phyloP scores from a whole-genome alignment of 2,888 invertebrate genomes.

The Harpalus rufipes region DNA sequence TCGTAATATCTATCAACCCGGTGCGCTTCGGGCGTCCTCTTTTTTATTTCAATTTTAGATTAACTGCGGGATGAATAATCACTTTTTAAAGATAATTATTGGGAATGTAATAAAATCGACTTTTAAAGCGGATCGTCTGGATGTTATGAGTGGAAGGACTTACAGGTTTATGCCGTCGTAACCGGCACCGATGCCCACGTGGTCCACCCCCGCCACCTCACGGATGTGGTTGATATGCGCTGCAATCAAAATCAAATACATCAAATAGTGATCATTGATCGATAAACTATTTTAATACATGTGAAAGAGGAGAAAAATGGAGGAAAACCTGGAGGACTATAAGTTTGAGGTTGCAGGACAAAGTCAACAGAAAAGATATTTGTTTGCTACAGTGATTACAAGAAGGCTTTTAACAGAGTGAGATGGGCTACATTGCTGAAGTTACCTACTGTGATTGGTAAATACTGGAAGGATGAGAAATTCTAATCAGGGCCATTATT shows the following conservation, averaged over 20 bases:
- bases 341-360: too few relatives aligned
- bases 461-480: too few relatives aligned
- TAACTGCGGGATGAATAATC: slow-evolving; percentile 35
- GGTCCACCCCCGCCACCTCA: slow-evolving; percentile 87
- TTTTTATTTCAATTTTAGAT: slow-evolving; percentile 55
- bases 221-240: slow-evolving; percentile 91
- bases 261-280: neutral
- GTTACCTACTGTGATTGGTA: too few relatives aligned
- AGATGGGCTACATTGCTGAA: too few relatives aligned
- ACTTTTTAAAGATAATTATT: slow-evolving; percentile 33
- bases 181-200: slow-evolving; percentile 89
- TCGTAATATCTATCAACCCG: slow-evolving; percentile 31
- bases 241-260: slow-evolving; percentile 74
- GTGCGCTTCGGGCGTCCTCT: slow-evolving; percentile 9
- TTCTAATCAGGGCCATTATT: too few relatives aligned
- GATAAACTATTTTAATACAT: neutral
- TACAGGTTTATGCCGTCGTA: slow-evolving; percentile 91
- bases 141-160: slow-evolving; percentile 76
- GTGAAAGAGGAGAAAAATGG: too few relatives aligned
- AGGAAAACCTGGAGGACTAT: too few relatives aligned
- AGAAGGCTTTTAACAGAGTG: too few relatives aligned
- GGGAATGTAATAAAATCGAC: slow-evolving; percentile 23
- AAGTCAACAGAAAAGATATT: too few relatives aligned
- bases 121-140: slow-evolving; percentile 28
- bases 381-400: too few relatives aligned